Percentiles rank a stretch among this genome's conserved stretches.
These are phyloP conservation scores for Colletes collaris DNA, from an alignment of 2,888 invertebrate genomes.

Conservation along the genomic window DNA sequence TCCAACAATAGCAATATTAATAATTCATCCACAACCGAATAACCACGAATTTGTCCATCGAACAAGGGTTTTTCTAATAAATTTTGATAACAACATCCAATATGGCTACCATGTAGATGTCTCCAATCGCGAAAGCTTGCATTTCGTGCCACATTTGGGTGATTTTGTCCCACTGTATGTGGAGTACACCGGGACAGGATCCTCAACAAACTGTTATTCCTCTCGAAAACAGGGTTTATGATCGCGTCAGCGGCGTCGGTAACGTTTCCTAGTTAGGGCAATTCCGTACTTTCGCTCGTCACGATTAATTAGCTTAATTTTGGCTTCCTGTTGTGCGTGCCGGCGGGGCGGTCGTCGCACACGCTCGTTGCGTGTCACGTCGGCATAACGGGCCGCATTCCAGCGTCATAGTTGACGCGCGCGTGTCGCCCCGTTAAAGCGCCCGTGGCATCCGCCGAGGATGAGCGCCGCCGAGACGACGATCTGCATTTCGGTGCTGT, in stretches of 20 bases:
- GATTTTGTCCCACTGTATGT: no score
- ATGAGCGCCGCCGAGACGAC: conserved; percentile 76
- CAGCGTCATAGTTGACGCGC: conserved; percentile 64
- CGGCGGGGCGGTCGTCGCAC: conserved; percentile 28
- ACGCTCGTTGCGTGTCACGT: conserved; percentile 48
- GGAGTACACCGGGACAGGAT: neutral
- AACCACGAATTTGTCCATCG: no score
- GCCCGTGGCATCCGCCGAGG: conserved; percentile 48
- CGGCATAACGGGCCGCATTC: conserved; percentile 62
- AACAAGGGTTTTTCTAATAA: no score
- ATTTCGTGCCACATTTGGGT: no score
- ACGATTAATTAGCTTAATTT: conserved; percentile 80
- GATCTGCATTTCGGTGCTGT: conserved; percentile 79
- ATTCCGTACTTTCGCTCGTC: conserved; percentile 76
- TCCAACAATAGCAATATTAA: no score
- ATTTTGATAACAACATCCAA: no score
- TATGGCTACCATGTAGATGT: no score
- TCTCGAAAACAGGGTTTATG: neutral
- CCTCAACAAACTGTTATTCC: neutral
- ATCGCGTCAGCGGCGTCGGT: neutral
- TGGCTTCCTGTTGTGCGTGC: conserved; percentile 77
- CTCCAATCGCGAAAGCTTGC: no score
- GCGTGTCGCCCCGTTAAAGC: conserved; percentile 50
- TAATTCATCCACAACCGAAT: no score
- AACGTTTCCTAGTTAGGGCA: conserved; percentile 73